Percentiles rank a stretch among this genome's conserved stretches.
phyloP scores from a whole-genome alignment of 2,888 invertebrate species.

The Gandaritis pyraliata region DNA sequence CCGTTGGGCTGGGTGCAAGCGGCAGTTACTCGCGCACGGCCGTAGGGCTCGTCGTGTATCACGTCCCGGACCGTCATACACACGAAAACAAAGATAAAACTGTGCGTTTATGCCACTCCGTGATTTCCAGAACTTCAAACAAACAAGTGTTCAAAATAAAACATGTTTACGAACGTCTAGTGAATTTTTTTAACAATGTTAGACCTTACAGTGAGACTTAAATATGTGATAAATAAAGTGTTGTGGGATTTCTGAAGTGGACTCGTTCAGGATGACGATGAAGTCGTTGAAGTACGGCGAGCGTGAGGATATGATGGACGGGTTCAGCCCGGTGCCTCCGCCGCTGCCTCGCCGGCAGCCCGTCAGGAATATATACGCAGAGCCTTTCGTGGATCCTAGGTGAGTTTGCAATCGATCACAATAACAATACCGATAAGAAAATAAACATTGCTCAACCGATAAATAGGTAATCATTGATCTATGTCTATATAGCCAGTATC shows the following conservation, averaged over 20 bases:
- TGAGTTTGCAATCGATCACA: constrained; percentile 56
- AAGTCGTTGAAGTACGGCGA: constrained; percentile 84
- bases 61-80: constrained; percentile 18
- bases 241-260: constrained; percentile 75
- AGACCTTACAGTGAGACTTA: constrained; percentile 60
- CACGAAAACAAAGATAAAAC: constrained; percentile 25
- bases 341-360: constrained; percentile 86
- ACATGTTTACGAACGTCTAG: constrained; percentile 49
- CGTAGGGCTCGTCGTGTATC: constrained; percentile 27
- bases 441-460: neutral
- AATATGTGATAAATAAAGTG: constrained; percentile 74
- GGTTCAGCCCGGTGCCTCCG: constrained; percentile 84
- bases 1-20: constrained; percentile 36
- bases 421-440: constrained; percentile 11
- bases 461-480: neutral
- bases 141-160: constrained; percentile 45
- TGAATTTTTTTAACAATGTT: constrained; percentile 50
- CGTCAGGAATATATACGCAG: constrained; percentile 87
- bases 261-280: constrained; percentile 84
- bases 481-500: neutral
- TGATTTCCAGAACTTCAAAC: constrained; percentile 27
- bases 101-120: constrained; percentile 5
- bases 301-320: constrained; percentile 83
- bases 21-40: constrained; percentile 45
- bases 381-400: constrained; percentile 86